Evolutionary conservation across 1,140 invertebrate species (phyloP).

Genomic region (Liolophura sinensis): DNA sequence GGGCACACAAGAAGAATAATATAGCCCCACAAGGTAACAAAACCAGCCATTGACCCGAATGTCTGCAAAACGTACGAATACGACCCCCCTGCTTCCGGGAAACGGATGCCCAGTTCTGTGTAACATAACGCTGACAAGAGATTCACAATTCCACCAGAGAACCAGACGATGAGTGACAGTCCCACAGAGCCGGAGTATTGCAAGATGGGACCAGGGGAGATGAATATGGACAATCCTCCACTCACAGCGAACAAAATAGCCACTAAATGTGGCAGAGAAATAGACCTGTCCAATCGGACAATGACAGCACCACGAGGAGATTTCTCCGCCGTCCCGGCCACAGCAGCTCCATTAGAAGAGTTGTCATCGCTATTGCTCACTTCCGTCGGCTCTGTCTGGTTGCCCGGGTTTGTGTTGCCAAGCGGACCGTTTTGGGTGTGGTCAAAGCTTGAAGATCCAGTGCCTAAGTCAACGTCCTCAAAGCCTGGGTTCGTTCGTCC

Average conservation of each 20-base stretch:
- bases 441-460: too few relatives aligned
- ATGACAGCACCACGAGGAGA: too few relatives aligned
- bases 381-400: too few relatives aligned
- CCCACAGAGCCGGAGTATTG: conserved; percentile 27
- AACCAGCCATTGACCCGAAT: conserved; percentile 83
- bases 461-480: too few relatives aligned
- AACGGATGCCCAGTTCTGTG: conserved; percentile 89
- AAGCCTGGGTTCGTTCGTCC: too few relatives aligned
- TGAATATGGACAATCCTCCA: conserved; percentile 30
- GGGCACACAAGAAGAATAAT: conserved; percentile 70
- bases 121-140: conserved; percentile 77
- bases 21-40: conserved; percentile 89
- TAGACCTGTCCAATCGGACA: conserved; percentile 2
- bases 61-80: conserved; percentile 93
- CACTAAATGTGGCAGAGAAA: conserved; percentile 12
- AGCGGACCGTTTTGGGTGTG: too few relatives aligned
- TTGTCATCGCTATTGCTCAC: too few relatives aligned
- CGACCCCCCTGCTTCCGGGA: conserved; percentile 93
- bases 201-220: conserved; percentile 30
- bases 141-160: conserved; percentile 29
- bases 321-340: too few relatives aligned
- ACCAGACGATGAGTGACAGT: conserved; percentile 29
- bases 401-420: too few relatives aligned
- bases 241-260: conserved; percentile 26
- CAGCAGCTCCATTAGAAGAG: too few relatives aligned